Evolutionary conservation across 2,113 vertebrate genomes (phyloP).

Genomic region (Gavialis gangeticus): DNA sequence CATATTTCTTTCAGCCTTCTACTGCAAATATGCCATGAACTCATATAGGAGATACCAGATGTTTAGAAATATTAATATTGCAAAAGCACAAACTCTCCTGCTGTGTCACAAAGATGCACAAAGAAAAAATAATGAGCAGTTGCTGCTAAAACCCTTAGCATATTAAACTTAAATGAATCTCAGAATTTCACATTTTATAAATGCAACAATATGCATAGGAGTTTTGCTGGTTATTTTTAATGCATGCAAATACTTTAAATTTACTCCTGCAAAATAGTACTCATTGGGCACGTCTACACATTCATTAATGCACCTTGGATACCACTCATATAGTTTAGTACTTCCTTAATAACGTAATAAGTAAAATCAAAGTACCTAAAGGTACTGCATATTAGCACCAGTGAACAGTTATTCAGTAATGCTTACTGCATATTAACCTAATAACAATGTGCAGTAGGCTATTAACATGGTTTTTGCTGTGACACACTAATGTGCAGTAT

Average conservation of each 20-base stretch:
- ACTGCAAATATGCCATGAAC: constrained; percentile 11
- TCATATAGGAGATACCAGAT: constrained; percentile 46
- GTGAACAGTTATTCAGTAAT: no score
- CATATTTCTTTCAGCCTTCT: neutral
- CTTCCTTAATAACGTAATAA: no score
- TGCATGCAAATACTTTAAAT: neutral
- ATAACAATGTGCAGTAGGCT: no score
- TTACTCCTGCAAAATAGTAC: neutral
- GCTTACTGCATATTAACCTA: no score
- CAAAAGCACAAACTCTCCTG: constrained; percentile 41
- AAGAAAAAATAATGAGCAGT: constrained; percentile 24
- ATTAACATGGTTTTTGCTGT: no score
- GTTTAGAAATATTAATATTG: constrained; percentile 70
- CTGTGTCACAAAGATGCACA: constrained; percentile 47
- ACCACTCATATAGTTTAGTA: no score
- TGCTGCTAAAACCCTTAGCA: constrained; percentile 39
- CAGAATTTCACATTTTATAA: constrained; percentile 51
- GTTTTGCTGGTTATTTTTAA: constrained; percentile 45
- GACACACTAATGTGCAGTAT: no score
- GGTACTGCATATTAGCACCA: no score
- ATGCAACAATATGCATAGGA: constrained; percentile 1
- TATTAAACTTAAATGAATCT: constrained; percentile 54
- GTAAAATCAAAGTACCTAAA: no score
- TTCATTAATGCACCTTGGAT: no score
- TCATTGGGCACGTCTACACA: no score